Conservation (phyloP, 2,113 vertebrate genomes). For the Chauna torquata region DNA sequence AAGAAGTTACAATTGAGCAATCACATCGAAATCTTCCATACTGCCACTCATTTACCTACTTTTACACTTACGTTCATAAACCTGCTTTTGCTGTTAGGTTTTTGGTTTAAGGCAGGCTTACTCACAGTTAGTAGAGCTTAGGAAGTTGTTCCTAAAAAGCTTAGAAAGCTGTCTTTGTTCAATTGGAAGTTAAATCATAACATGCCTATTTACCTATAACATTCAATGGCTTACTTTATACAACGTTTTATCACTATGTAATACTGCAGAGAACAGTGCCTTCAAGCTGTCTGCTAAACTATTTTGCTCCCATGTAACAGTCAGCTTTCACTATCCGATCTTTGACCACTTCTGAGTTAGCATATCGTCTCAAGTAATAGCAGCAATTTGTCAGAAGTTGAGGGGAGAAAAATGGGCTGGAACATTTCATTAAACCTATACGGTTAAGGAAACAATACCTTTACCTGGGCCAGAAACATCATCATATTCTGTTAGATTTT, state of each 20-base stretch:
- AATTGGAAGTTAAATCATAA: background rate
- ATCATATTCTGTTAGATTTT: background rate
- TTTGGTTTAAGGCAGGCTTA: background rate
- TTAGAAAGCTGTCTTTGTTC: background rate
- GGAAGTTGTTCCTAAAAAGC: background rate
- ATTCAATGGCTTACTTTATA: background rate
- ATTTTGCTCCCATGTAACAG: background rate
- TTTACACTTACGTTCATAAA: background rate
- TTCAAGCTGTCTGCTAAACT: background rate
- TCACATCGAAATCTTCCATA: background rate
- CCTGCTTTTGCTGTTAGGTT: background rate
- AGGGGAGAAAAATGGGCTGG: background rate
- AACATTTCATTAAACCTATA: background rate
- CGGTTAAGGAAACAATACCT: background rate
- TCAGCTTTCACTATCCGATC: background rate
- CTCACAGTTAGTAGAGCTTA: background rate
- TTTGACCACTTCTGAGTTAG: background rate
- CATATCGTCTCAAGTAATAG: background rate
- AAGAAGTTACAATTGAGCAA: background rate
- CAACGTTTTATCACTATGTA: background rate
- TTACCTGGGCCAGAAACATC: background rate
- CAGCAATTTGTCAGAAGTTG: background rate
- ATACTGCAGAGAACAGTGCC: background rate
- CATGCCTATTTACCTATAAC: background rate
- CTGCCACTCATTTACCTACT: background rate